Base-by-base conservation (phyloP, 1,140 invertebrate species). In the Drosophila azteca region DNA sequence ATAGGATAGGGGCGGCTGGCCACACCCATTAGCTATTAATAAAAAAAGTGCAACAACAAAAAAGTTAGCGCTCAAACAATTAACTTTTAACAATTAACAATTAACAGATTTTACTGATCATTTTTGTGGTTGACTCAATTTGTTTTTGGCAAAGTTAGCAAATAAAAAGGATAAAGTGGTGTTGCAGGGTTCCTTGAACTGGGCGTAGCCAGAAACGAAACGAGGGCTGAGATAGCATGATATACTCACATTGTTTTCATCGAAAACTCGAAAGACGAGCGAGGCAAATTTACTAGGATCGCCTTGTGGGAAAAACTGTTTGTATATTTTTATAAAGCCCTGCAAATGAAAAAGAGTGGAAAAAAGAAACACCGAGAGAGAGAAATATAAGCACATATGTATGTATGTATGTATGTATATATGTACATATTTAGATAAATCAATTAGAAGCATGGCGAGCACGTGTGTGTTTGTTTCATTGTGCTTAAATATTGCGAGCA, bases 241-340 rank as follows among this genome's bases (percentile, higher is more conserved):
- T 3, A 73, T 91, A 95, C 96, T 96, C 93, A 99, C 98, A 92
- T 98, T 98, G 92, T 99, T 99, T 93, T 98, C 97, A 92, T 99
- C 98, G 93, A 99, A 99, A 35, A 99, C 98, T 92, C 98, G 95
- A 93, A 99, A 99, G 24, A 99, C 98, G 79, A 99, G 94, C 26
- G 97, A 96, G 17, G 98, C 98, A 92, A 99, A 99, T 93, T 99
- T 99, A 79, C 97, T 98, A 20, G 98, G 98, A 94, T 99, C 98
- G 77, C 98, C 97, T 95, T 99, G 97, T 54, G 98, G 98, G 93
- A 99, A 99, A 93, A 99, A 99, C 93, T 99, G 98, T 93, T 98
- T 98, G 94, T 99, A 99, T 91, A 99, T 99, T 94, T 97, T 98
- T 91, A 99, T 98, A 93, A 99, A 99, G 63, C 98, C 98, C 98